Conservation (phyloP, 1,140 invertebrate species). For the Brachionus angularis region DNA sequence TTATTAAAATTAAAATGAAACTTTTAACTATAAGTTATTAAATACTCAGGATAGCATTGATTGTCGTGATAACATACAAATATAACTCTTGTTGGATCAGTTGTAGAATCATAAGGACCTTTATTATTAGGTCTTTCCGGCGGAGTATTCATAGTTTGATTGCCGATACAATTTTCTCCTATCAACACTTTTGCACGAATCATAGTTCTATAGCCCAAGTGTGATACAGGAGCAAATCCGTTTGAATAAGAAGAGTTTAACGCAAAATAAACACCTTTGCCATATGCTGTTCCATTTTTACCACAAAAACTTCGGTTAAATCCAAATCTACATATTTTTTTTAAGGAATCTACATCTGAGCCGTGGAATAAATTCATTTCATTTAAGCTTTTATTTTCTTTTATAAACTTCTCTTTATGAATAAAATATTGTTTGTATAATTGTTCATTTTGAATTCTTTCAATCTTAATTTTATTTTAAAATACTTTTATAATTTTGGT, state of each 20-base stretch:
- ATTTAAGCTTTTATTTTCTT: neutral
- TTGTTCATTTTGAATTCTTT: slow-evolving; percentile 11
- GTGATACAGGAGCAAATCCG: neutral
- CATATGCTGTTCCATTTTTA: slow-evolving; percentile 23
- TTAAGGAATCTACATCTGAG: neutral
- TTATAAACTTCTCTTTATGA: neutral
- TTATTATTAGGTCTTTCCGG: neutral
- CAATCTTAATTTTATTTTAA: neutral
- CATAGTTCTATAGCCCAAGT: neutral
- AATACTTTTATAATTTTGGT: neutral
- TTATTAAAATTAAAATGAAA: too few species aligned
- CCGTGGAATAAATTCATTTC: slow-evolving; percentile 28
- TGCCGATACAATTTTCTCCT: neutral
- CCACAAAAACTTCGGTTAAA: slow-evolving; percentile 37
- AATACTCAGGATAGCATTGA: slow-evolving; percentile 21
- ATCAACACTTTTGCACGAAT: neutral
- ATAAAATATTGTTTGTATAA: neutral
- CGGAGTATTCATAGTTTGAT: slow-evolving; percentile 7
- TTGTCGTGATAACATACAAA: slow-evolving; percentile 32
- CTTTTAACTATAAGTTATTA: neutral
- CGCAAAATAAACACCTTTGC: slow-evolving; percentile 31
- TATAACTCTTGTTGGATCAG: neutral
- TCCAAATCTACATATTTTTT: neutral
- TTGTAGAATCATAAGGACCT: slow-evolving; percentile 8
- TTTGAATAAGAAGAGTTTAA: neutral